Conservation (phyloP, 2,113 vertebrate genomes). For the Chaenogobius annularis region DNA sequence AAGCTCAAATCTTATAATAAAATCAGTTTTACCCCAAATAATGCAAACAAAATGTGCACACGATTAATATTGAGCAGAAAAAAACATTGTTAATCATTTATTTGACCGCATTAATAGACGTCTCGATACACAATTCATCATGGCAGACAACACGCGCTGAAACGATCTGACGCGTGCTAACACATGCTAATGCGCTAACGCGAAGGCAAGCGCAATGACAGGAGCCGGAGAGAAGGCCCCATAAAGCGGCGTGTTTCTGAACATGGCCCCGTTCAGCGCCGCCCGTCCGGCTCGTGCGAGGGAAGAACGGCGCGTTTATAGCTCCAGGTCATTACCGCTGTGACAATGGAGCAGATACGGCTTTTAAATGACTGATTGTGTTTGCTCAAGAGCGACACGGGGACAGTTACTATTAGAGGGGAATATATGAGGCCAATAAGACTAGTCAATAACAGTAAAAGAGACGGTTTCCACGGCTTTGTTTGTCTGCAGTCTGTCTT, state of each 20-base stretch:
- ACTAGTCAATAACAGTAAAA: constrained; percentile 23
- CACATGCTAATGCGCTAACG: background rate
- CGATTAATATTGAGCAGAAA: too few species aligned
- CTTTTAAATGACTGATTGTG: background rate
- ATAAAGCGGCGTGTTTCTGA: background rate
- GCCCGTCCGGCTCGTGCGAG: background rate
- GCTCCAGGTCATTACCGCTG: constrained; percentile 22
- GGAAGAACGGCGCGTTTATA: constrained; percentile 11
- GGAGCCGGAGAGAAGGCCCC: constrained; percentile 25
- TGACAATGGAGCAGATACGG: constrained; percentile 11
- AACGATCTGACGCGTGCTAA: background rate
- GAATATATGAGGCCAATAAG: background rate
- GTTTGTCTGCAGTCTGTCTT: too few species aligned
- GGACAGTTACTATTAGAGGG: constrained; percentile 2
- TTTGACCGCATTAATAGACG: too few species aligned
- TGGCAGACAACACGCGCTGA: too few species aligned
- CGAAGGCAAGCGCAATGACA: background rate
- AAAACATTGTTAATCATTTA: too few species aligned
- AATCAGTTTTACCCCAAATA: too few species aligned
- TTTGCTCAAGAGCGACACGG: background rate
- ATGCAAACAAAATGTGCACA: too few species aligned
- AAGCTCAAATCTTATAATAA: too few species aligned
- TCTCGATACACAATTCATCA: too few species aligned
- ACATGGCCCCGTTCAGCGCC: background rate
- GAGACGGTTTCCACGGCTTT: background rate